Conservation (phyloP, 2,888 invertebrate genomes). For the Lomographa bimaculata region DNA sequence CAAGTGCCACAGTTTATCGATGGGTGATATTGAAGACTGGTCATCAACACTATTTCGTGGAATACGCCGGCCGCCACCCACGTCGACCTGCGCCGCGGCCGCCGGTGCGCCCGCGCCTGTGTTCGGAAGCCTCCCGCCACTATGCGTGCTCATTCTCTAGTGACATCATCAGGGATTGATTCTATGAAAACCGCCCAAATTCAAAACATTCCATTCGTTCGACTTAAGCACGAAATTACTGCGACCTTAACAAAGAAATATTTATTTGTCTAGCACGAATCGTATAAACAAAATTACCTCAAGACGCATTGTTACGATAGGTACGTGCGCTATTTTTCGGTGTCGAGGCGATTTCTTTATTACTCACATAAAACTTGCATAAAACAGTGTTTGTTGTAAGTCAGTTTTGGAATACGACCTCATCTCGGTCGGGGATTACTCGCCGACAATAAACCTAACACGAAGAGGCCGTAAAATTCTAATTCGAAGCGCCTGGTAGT, state of each 20-base stretch:
- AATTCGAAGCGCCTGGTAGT: constrained; percentile 65
- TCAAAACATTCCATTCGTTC: constrained; percentile 15
- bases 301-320: constrained; percentile 25
- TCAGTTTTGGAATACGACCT: constrained; percentile 78
- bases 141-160: constrained; percentile 48
- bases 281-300: constrained; percentile 31
- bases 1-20: constrained; percentile 55
- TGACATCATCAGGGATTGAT: constrained; percentile 44
- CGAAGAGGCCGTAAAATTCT: constrained; percentile 81
- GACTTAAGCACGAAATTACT: constrained; percentile 22
- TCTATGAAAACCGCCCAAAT: constrained; percentile 22
- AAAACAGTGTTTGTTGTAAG: constrained; percentile 77
- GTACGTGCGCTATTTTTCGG: constrained; percentile 36
- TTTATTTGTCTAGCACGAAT: constrained; percentile 18
- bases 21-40: constrained; percentile 50
- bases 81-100: constrained; percentile 45
- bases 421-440: constrained; percentile 78
- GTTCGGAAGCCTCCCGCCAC: constrained; percentile 30
- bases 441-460: constrained; percentile 79
- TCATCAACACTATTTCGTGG: constrained; percentile 69
- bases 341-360: constrained; percentile 61
- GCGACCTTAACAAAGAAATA: constrained; percentile 23
- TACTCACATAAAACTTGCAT: constrained; percentile 69
- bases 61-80: constrained; percentile 74
- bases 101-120: constrained; percentile 10